Percentiles rank a stretch among this genome's conserved stretches.
phyloP scores from a whole-genome alignment of 2,113 vertebrate genomes.

The Microtus pennsylvanicus region DNA sequence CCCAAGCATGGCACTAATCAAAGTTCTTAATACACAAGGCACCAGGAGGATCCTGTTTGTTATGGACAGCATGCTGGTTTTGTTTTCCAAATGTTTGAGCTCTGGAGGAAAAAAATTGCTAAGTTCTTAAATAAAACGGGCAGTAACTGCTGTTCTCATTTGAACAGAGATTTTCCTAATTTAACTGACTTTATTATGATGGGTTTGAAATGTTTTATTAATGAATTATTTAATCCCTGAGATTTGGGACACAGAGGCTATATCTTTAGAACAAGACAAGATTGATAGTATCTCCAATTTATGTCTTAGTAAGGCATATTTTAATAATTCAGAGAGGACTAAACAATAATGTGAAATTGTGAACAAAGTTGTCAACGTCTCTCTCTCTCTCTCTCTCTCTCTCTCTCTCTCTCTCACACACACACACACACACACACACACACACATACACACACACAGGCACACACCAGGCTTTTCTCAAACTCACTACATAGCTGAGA shows the following conservation, averaged over 20 bases:
- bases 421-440: not conserved
- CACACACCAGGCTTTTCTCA: not conserved
- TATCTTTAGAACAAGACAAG: slow-evolving; percentile 30
- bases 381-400: not conserved
- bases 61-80: slow-evolving; percentile 67
- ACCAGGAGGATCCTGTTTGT: slow-evolving; percentile 16
- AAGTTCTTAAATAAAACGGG: slow-evolving; percentile 61
- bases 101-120: slow-evolving; percentile 19
- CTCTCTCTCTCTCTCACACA: not conserved
- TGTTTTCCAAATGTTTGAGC: slow-evolving; percentile 71
- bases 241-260: not conserved
- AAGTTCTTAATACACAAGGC: slow-evolving; percentile 54
- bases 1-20: slow-evolving; percentile 68
- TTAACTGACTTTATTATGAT: slow-evolving; percentile 33
- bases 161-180: slow-evolving; percentile 47
- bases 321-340: slow-evolving; percentile 8
- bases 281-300: not conserved
- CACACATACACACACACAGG: no score
- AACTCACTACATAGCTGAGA: not conserved
- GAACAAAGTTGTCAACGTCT: not conserved
- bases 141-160: slow-evolving; percentile 57
- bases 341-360: not conserved
- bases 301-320: not conserved
- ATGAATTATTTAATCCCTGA: slow-evolving; percentile 16
- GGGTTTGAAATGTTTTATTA: slow-evolving; percentile 40